Evolutionary conservation across 2,797 vertebrate species (phyloP).

Genomic region (Momotus momota): DNA sequence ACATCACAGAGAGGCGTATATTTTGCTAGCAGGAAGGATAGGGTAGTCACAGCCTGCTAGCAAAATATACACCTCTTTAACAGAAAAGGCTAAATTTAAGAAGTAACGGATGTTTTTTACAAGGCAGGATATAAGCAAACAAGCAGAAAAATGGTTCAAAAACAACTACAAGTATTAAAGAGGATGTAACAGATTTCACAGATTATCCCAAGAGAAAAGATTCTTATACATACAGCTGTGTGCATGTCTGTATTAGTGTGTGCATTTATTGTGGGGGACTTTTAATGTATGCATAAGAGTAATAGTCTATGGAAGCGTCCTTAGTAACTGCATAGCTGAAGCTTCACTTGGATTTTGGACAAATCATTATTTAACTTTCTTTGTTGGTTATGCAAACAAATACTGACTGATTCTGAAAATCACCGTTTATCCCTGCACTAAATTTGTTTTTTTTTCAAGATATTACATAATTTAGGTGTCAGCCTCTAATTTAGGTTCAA

Average conservation of each 20-base stretch:
- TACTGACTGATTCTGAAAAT: not conserved
- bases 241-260: not conserved
- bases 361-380: not conserved
- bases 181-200: slow-evolving; percentile 45
- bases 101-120: slow-evolving; percentile 43
- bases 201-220: slow-evolving; percentile 33
- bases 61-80: slow-evolving; percentile 49
- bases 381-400: not conserved
- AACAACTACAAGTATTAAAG: slow-evolving; percentile 8
- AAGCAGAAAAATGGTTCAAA: slow-evolving; percentile 53
- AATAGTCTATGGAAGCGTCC: not conserved
- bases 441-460: not conserved
- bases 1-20: not conserved
- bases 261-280: not conserved
- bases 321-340: not conserved
- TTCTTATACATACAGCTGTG: not conserved
- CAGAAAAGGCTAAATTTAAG: slow-evolving; percentile 56
- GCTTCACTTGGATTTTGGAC: not conserved
- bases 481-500: not conserved
- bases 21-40: slow-evolving; percentile 59
- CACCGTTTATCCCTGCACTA: not conserved
- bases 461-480: not conserved
- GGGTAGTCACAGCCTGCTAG: slow-evolving; percentile 36
- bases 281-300: not conserved
- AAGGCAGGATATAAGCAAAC: slow-evolving; percentile 60